Evolutionary conservation across 2,888 invertebrate species (phyloP).

Genomic region (Bibio marci): DNA sequence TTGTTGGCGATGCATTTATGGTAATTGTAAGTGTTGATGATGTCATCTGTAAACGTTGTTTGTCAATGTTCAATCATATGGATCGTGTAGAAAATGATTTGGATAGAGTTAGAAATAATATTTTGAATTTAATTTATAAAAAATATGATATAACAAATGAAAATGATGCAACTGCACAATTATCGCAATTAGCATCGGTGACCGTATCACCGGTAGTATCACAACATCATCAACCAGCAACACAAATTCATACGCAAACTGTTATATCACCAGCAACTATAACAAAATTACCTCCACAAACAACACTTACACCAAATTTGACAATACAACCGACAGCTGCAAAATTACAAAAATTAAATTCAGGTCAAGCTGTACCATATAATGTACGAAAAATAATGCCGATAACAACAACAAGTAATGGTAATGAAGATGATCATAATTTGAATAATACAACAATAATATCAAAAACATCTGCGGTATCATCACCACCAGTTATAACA

Average conservation of each 20-base stretch:
- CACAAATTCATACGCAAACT: no score
- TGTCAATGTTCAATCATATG: constrained; percentile 29
- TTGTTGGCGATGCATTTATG: constrained; percentile 31
- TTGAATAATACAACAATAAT: no score
- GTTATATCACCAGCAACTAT: constrained; percentile 5
- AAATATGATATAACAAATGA: constrained; percentile 29
- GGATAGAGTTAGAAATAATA: constrained; percentile 26
- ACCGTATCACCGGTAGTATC: constrained; percentile 6
- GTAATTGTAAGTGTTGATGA: constrained; percentile 31
- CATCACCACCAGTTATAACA: constrained; percentile 3
- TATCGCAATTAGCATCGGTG: constrained; percentile 1
- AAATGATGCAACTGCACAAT: neutral
- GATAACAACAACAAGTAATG: constrained; percentile 4
- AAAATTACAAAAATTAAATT: constrained; percentile 26
- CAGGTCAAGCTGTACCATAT: constrained; percentile 14
- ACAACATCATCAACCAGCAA: neutral
- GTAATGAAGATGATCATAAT: constrained; percentile 8
- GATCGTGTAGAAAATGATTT: constrained; percentile 32
- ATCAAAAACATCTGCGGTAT: no score
- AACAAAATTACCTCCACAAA: constrained; percentile 11
- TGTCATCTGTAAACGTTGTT: constrained; percentile 30
- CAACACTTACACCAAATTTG: neutral
- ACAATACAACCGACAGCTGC: constrained; percentile 18
- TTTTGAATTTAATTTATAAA: constrained; percentile 25
- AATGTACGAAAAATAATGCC: constrained; percentile 10